Percentiles rank a stretch among this genome's conserved stretches.
Evolutionary conservation across 2,113 vertebrate species (phyloP).

Genomic region (Egretta garzetta): DNA sequence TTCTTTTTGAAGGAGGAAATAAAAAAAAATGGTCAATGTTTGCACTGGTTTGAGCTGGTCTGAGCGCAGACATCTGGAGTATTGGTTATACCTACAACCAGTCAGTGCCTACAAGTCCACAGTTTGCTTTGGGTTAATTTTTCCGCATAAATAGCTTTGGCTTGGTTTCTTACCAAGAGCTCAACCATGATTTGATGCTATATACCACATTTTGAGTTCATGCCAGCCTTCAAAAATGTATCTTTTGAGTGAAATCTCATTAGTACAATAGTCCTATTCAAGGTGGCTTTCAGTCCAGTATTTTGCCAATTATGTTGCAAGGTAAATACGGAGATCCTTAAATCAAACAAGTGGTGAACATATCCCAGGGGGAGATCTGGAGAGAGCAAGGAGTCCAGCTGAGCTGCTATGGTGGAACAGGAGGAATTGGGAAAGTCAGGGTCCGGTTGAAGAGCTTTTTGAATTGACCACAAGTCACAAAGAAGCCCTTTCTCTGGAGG

Average conservation of each 20-base stretch:
- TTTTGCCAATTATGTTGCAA: neutral
- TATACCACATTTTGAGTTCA: neutral
- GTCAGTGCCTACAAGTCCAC: accelerated
- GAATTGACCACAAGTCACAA: neutral
- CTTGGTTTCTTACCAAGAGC: neutral
- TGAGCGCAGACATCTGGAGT: neutral
- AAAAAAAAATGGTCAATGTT: neutral
- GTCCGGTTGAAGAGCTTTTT: neutral
- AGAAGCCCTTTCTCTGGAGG: neutral
- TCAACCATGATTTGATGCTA: neutral
- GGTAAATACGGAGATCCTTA: neutral
- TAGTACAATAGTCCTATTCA: neutral
- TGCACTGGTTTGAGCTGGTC: neutral
- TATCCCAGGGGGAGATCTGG: neutral
- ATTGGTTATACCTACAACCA: neutral
- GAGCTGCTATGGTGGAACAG: neutral
- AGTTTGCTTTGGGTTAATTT: neutral
- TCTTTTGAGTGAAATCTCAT: neutral
- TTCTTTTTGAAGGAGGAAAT: neutral
- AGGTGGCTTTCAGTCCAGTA: neutral
- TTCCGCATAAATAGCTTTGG: neutral
- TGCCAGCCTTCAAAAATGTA: neutral
- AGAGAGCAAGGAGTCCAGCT: neutral
- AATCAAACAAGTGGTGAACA: neutral
- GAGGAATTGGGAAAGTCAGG: accelerated